Evolutionary conservation across 2,113 vertebrate species (phyloP).

Genomic region (human (Homo sapiens)): GRCh38 chr9:33350501-33351000

Average conservation of each 20-base stretch:
- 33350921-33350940: too few relatives aligned
- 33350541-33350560: neutral
- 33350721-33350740: neutral
- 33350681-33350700: neutral
- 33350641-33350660: constrained; percentile 8
- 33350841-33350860: too few relatives aligned
- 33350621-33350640: neutral
- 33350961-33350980: too few relatives aligned
- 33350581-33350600: neutral
- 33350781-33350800: neutral
- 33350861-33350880: too few relatives aligned
- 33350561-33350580: neutral
- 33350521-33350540: neutral
- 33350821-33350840: neutral
- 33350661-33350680: constrained; percentile 11
- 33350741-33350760: neutral
- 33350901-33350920: too few relatives aligned
- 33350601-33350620: constrained; percentile 25
- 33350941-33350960: too few relatives aligned
- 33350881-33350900: too few relatives aligned
- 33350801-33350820: neutral
- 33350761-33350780: neutral
- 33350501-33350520: neutral
- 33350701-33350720: neutral
- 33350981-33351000: too few relatives aligned